Evolutionary conservation across 2,797 vertebrate genomes (phyloP), one percentile per base, ranked within the genome.

Genomic region (Enteromius afrohamiltoni): DNA sequence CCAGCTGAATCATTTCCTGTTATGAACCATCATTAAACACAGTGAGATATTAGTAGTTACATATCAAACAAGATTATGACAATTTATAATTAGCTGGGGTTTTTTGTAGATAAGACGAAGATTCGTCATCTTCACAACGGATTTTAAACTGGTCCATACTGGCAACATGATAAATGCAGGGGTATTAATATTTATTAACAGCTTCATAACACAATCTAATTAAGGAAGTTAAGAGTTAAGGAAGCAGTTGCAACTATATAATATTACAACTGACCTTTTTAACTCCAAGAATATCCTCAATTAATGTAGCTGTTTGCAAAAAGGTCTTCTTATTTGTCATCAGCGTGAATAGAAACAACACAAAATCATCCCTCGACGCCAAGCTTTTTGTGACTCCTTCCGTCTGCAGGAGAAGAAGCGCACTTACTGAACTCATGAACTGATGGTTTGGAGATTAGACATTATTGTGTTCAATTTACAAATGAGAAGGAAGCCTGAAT

Each of bases 301-400:
- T 98, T 79, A 99, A 95, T 0, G 98, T 98, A 49, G 98, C 98
- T 14, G 98, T 99, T 93, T 99, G 98, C 13, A 99, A 94, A 90
- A 99, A 99, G 74, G 97, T 98, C 93, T 98, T 99, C 91, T 99
- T 99, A 92, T 99, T 99, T 64, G 97, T 98, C 97, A 99, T 99
- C 85, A 99, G 88, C 65, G 97, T 98, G 92, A 99, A 99, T 78
- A 99, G 95, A 91, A 98, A 99, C 85, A 98, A 93, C 85, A 99
- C 98, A 88, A 99, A 99, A 92, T 99, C 97, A 4, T 98, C 98
- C 89, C 97, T 96, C n/a, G 97, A 95, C 4, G 98, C 98, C 89
- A 99, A 88, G 88, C 95, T 96, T 91, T 97, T 97, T 0, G 97
- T 98, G 89, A 99, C 97, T 3, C 97, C 96, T 89, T 99, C 98